Conservation (phyloP, 2,888 invertebrate species). For the Chalcosyrphus nemorum region DNA sequence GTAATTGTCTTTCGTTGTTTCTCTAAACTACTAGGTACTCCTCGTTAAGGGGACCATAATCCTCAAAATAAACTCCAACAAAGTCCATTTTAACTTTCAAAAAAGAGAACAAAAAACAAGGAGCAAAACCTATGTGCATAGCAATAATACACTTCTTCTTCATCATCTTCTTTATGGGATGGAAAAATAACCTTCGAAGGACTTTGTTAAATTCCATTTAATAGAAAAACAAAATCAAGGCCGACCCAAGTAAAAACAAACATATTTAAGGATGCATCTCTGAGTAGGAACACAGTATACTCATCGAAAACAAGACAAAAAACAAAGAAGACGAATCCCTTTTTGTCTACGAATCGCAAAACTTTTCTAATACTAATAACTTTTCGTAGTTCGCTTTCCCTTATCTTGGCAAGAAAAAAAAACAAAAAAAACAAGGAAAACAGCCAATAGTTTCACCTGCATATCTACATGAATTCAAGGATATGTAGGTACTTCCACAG, state of each 20-base stretch:
- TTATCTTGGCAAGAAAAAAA: constrained; percentile 24
- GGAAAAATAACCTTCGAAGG: constrained; percentile 15
- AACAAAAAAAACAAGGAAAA: constrained; percentile 16
- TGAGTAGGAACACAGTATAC: constrained; percentile 3
- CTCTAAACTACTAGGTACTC: not conserved
- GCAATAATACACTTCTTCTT: not conserved
- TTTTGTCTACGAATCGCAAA: constrained; percentile 29
- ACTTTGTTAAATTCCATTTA: constrained; percentile 36
- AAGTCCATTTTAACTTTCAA: not conserved
- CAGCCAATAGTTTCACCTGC: constrained; percentile 66
- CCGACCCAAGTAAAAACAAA: constrained; percentile 5
- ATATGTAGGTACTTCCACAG: constrained; percentile 51
- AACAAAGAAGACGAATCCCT: constrained; percentile 37
- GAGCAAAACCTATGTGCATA: no score
- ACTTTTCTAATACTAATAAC: constrained; percentile 67
- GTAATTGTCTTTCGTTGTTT: not conserved
- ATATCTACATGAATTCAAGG: constrained; percentile 62
- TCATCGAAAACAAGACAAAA: not conserved
- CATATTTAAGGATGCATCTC: constrained; percentile 7
- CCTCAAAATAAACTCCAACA: not conserved
- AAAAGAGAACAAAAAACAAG: not conserved
- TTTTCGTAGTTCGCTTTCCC: constrained; percentile 42
- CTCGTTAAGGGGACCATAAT: not conserved
- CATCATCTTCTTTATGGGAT: not conserved
- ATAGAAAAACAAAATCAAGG: constrained; percentile 34